Base-by-base conservation (phyloP, 2,888 invertebrate genomes). In the Dynastes tityus region DNA sequence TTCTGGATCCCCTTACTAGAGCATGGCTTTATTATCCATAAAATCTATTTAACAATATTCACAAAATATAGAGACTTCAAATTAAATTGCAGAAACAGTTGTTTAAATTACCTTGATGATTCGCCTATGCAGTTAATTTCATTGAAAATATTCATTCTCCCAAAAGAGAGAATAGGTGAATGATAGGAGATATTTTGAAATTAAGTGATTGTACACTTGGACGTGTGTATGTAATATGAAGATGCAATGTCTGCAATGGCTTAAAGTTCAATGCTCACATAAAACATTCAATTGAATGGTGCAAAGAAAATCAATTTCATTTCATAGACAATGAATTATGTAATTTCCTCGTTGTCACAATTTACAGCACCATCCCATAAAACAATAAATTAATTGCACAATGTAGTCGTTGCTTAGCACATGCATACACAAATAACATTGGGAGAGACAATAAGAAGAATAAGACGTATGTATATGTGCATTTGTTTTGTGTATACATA, bases 381-480 rank as follows among this genome's bases (percentile, higher is more conserved):
- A 58, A 40, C 73, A 73, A 68, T 68, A n/a, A 74, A 74, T 74
- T 74, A 27, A 74, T 74, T 74, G 27, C 73, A 40, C 45, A 74
- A 61, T 29, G 13, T 58, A 13, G 9, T n/a, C 13, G 45, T 74
- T 40, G 11, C 73, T 37, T 67, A 49, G 32, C 58, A 73, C 40
- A 73, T 37, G n/a, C 16, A 40, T 65, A 67, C 27, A n/a, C 45
- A 51, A 37, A 40, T 11, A 55, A 40, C 64, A 65, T 65, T 37
- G 40, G 65, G 37, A 64, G 45, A 40, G 40, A 51, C 51, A 68
- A 68, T 49, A 68, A 27, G 11, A 68, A 68, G 22, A 51, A 22
- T 68, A 53, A 29, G 2, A 32, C 13, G 29, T 29, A 5, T 61
- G 11, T 13, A 63, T 63, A 29, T 63, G 29, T 29, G 2, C 11